Evolutionary conservation across 2,888 invertebrate genomes (phyloP), one percentile per base, ranked within the genome.

Genomic region (Heteropelma amictum): DNA sequence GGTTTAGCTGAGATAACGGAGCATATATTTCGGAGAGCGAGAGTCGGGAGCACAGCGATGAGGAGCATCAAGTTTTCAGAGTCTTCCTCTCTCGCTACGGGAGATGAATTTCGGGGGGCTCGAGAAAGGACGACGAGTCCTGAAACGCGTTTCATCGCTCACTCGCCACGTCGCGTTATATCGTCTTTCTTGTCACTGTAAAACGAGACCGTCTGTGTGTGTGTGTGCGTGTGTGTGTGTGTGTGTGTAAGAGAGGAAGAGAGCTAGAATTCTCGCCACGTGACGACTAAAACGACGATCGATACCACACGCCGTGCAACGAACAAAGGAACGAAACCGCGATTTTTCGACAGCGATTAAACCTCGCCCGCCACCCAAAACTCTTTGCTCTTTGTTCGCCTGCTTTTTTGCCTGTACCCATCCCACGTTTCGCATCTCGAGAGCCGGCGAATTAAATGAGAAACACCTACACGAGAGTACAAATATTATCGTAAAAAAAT

Each of bases 211-310:
- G 35, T 7, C 26, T 8, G 49, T 7, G 17, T 7, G 53, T 19
- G 53, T 12, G 38, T 21, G n/a, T 4, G 64, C 14, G 51, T 14
- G 23, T 4, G 35, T 7, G 38, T 8, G 49, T 7, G 17, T 7
- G 53, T 19, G 53, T 12, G 38, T 21, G n/a, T 38, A 1, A 58
- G 14, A 14, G 42, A 40, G 23, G 14, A 23, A 23, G 35, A 23
- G 23, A n/a, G 30, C 17, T 6, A 26, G 53, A 6, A 12, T 54
- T 8, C 35, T 61, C 60, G 53, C 72, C 72, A 72, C 65, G 72
- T 72, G 72, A 72, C 72, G 53, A 67, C 72, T 26, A 26, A 47
- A 10, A 33, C 51, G n/a, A n/a, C n/a, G 65, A 65, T 72, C 72
- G 72, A 72, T 72, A 72, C 17, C 17, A 6, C 53, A 53, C 53